These are phyloP conservation scores for Periparus ater DNA, from an alignment of 2,797 vertebrate genomes.

Conservation along the genomic window DNA sequence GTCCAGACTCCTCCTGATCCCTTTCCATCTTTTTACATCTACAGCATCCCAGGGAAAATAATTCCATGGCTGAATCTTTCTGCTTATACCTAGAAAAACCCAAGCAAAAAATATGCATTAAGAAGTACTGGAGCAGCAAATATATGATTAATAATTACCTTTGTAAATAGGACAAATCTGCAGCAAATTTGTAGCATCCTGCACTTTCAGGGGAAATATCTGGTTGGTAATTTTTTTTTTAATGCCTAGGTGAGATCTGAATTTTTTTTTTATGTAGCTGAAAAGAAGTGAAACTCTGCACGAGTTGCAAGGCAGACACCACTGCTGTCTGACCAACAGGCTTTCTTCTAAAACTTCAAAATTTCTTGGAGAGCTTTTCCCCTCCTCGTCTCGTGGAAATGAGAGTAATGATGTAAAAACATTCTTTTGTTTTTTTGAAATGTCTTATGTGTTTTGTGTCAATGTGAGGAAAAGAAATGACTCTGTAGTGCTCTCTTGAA, in stretches of 20 bases:
- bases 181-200: not conserved
- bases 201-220: not conserved
- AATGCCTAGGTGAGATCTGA: not conserved
- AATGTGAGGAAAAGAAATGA: not conserved
- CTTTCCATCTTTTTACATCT: not conserved
- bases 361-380: not conserved
- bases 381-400: not conserved
- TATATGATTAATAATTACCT: not conserved
- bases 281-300: not conserved
- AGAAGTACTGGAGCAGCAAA: not conserved
- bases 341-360: not conserved
- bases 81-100: not conserved
- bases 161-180: not conserved
- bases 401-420: too few relatives aligned
- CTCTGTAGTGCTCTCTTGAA: not conserved
- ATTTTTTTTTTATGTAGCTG: not conserved
- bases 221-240: not conserved
- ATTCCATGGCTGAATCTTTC: not conserved
- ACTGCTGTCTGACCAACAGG: not conserved
- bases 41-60: not conserved
- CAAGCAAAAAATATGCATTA: not conserved
- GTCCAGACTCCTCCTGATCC: not conserved
- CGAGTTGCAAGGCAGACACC: not conserved
- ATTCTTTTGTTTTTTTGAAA: not conserved
- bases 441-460: not conserved